Evolutionary conservation across 2,113 vertebrate genomes (phyloP), one percentile per base, ranked within the genome.

Genomic region (Ivindomyrus marchei): DNA sequence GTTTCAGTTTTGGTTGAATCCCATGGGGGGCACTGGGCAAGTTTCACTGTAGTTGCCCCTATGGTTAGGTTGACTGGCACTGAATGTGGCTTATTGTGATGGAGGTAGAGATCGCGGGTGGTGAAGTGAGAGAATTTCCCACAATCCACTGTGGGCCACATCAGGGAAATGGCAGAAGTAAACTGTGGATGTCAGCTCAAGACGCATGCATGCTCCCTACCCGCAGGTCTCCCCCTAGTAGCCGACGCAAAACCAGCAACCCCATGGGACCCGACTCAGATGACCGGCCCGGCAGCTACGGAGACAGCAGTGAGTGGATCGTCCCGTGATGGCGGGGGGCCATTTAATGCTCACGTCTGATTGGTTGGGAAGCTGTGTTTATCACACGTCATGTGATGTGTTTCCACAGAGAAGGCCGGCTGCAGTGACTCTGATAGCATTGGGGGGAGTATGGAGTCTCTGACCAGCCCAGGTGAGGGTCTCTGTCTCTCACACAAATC

Each of bases 381-480:
- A 39, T 53, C 85, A 56, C 42, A 24, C 86, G 49, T 88, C 15
- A 62, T 90, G 3, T 83, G 3, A n/a, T 92, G 11, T 87, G 19
- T 47, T 3, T 49, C 4, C 88, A 80, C 74, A 96, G 96, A 90
- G 90, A 96, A 90, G 89, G 88, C 91, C 4, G 95, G 94, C 1
- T 89, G 92, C 92, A 96, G 96, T 24, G 97, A 97, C 92, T 92
- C 92, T 4, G 98, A 99, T 70, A 98, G 96, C 74, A 90, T 97
- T 0, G 96, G 97, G 0, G 97, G 97, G 5, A 96, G 96, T 88
- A 92, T 94, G 0, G 98, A 99, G 74, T 97, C 98, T 31, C 96
- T 93, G 52, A 96, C 97, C 19, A 98, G 98, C 86, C 98, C 98
- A 93, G 98, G 98, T 98, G 89, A 27, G 27, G 24, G 21, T 15